phyloP scores from a whole-genome alignment of 2,797 vertebrate species.

The Chrosomus eos region DNA sequence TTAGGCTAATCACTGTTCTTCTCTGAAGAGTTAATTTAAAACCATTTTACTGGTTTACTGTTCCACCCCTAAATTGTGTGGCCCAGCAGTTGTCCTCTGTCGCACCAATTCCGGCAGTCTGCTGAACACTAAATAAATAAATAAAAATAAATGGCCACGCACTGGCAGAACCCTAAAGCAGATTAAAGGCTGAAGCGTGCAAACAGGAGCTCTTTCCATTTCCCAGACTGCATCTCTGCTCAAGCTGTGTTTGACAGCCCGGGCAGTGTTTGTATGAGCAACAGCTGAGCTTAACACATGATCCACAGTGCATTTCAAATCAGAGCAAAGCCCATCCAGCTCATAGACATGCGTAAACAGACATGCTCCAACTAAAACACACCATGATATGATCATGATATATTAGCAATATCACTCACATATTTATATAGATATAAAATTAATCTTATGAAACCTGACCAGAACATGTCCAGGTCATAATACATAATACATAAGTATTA shows the following conservation, averaged over 20 bases:
- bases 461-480: neutral
- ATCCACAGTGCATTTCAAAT: conserved; percentile 27
- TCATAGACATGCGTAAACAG: neutral
- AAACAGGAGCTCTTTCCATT: conserved; percentile 74
- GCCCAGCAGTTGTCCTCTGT: conserved; percentile 40
- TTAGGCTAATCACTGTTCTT: neutral
- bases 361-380: neutral
- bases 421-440: neutral
- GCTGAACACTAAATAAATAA: conserved; percentile 70
- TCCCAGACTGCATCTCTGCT: conserved; percentile 65
- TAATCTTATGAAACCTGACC: neutral
- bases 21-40: conserved; percentile 41
- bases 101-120: conserved; percentile 69
- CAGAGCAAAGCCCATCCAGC: conserved; percentile 31
- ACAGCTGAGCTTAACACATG: conserved; percentile 31
- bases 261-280: conserved; percentile 13
- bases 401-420: conserved; percentile 8
- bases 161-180: conserved; percentile 80
- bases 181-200: conserved; percentile 79
- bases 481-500: too few relatives aligned
- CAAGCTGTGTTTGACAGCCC: conserved; percentile 11
- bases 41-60: neutral
- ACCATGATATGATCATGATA: neutral
- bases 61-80: conserved; percentile 19
- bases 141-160: neutral